phyloP scores from a whole-genome alignment of 2,797 vertebrate genomes.

The Chanos chanos region DNA sequence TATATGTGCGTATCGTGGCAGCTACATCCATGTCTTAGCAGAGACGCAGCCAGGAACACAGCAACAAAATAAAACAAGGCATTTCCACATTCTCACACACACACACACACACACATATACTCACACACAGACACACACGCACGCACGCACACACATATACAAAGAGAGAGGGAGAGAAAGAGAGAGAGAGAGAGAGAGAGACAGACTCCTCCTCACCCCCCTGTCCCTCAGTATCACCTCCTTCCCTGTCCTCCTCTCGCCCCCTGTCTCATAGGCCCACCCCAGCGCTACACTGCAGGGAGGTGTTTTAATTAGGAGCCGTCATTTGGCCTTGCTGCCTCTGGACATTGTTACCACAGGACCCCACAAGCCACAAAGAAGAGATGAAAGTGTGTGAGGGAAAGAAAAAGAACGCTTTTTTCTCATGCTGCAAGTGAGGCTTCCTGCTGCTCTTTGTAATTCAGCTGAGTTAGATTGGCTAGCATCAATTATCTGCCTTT shows the following conservation, averaged over 20 bases:
- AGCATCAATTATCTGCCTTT: too few relatives aligned
- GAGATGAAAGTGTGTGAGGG: slow-evolving; percentile 19
- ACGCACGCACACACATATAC: neutral
- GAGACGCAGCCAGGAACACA: neutral
- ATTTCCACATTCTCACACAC: neutral
- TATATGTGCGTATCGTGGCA: too few relatives aligned
- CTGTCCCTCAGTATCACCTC: slow-evolving; percentile 2
- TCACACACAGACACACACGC: neutral
- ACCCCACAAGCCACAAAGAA: slow-evolving; percentile 12
- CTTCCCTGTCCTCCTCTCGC: neutral
- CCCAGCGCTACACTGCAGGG: slow-evolving; percentile 19
- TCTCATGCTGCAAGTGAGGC: neutral
- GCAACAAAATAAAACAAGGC: neutral
- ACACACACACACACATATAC: too few relatives aligned
- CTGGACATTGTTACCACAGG: slow-evolving; percentile 30
- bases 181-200: too few relatives aligned
- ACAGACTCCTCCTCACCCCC: too few relatives aligned
- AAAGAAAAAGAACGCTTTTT: slow-evolving; percentile 6
- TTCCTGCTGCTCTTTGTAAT: slow-evolving; percentile 20
- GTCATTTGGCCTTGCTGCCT: slow-evolving; percentile 8
- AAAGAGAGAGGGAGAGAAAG: too few relatives aligned
- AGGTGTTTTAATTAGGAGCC: slow-evolving; percentile 27
- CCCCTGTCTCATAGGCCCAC: neutral
- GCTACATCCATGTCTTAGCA: too few relatives aligned
- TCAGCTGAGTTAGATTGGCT: too few relatives aligned